Percentiles rank a stretch among this genome's conserved stretches.
Evolutionary conservation across 1,140 invertebrate species (phyloP).

Genomic region (Zaprionus kolodkinae): DNA sequence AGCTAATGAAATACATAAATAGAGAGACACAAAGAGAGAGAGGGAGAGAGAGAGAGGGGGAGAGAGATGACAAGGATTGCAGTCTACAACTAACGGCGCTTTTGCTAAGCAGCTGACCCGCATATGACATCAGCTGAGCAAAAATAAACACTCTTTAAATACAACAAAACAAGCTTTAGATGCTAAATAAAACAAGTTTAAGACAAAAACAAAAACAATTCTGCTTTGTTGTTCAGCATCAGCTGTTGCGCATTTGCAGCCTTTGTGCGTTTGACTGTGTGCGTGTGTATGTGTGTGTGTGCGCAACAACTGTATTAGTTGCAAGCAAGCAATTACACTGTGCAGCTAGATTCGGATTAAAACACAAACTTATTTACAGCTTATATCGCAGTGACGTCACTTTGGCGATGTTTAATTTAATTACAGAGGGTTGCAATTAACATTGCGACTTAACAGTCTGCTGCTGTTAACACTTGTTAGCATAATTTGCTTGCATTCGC

Average conservation of each 20-base stretch:
- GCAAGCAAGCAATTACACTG: constrained; percentile 34
- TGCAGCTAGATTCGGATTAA: constrained; percentile 14
- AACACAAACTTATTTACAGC: neutral
- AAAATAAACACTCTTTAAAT: constrained; percentile 55
- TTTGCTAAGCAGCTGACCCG: constrained; percentile 17
- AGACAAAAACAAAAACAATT: constrained; percentile 24
- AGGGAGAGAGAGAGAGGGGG: neutral
- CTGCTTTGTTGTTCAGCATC: constrained; percentile 39
- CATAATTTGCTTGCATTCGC: neutral
- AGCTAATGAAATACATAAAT: too few relatives aligned
- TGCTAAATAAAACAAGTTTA: constrained; percentile 60
- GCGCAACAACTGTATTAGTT: too few relatives aligned
- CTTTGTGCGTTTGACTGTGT: constrained; percentile 3
- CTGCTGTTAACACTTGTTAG: neutral
- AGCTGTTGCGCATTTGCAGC: constrained; percentile 70
- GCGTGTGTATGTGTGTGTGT: constrained; percentile 26
- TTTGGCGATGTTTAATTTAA: constrained; percentile 2
- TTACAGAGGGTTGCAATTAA: constrained; percentile 17
- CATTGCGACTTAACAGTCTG: neutral
- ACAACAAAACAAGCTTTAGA: constrained; percentile 29
- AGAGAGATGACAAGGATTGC: neutral
- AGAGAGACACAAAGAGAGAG: too few relatives aligned
- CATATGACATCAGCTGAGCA: constrained; percentile 73
- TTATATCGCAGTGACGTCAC: neutral
- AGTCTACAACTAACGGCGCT: constrained; percentile 21